These are phyloP conservation scores for Dryobotodes eremita DNA, from an alignment of 2,888 invertebrate genomes.

Conservation along the genomic window DNA sequence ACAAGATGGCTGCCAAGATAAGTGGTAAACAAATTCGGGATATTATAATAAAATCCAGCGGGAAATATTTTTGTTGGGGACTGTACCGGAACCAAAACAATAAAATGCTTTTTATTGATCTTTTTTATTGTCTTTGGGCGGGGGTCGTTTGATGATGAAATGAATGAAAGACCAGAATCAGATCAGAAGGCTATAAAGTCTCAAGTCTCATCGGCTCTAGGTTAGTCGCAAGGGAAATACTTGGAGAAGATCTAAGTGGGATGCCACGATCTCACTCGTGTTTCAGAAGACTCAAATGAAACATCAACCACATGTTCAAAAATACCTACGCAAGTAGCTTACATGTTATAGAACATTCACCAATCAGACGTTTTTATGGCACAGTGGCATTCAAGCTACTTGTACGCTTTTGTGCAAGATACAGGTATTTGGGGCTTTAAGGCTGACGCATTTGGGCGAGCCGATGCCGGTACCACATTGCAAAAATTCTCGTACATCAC, in stretches of 20 bases:
- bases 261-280: neutral
- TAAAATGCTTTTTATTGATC: constrained; percentile 45
- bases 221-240: constrained; percentile 7
- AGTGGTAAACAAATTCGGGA: constrained; percentile 47
- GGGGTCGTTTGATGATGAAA: neutral
- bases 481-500: neutral
- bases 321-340: neutral
- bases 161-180: neutral
- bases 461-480: neutral
- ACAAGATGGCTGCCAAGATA: constrained; percentile 46
- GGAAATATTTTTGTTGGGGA: constrained; percentile 17
- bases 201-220: neutral
- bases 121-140: constrained; percentile 32
- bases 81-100: constrained; percentile 39
- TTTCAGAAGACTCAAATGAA: neutral
- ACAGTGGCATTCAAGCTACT: neutral
- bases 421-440: neutral
- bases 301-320: neutral
- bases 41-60: constrained; percentile 34
- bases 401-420: too few species aligned
- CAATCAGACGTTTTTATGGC: neutral
- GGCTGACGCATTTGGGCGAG: neutral
- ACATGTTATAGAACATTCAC: neutral
- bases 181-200: neutral
- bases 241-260: neutral